Conservation (phyloP, 2,888 invertebrate genomes). For the Subacronicta megacephala region DNA sequence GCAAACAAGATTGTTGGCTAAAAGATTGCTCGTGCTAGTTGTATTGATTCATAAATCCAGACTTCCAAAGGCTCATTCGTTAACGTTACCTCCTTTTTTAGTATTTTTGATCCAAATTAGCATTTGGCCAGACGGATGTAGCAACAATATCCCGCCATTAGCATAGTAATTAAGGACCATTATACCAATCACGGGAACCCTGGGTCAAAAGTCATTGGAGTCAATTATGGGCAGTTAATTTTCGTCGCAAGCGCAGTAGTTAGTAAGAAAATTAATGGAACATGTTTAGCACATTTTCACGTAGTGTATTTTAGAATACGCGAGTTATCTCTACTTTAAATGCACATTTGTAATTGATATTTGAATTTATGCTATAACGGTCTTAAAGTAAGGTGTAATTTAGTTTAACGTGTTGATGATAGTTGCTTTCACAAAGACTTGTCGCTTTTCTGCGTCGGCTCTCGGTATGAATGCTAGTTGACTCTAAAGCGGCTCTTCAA, state of each 20-base stretch:
- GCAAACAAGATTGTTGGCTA: too few relatives aligned
- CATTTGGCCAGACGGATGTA: conserved; percentile 66
- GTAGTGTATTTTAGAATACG: conserved; percentile 11
- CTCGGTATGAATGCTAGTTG: conserved; percentile 1
- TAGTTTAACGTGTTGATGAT: conserved; percentile 3
- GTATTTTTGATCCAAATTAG: conserved; percentile 36
- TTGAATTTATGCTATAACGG: conserved; percentile 7
- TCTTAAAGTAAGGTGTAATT: conserved; percentile 18
- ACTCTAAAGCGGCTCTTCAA: background rate
- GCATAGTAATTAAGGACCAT: conserved; percentile 73
- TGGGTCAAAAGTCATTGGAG: conserved; percentile 71
- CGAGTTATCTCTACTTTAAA: conserved; percentile 8
- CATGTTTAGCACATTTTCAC: conserved; percentile 35
- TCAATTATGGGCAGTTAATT: conserved; percentile 74
- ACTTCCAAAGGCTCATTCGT: background rate
- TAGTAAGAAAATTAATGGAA: conserved; percentile 30
- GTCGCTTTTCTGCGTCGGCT: conserved; percentile 22
- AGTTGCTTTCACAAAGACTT: conserved; percentile 33
- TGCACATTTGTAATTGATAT: background rate
- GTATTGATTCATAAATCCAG: background rate
- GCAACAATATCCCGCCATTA: conserved; percentile 68
- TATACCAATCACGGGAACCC: conserved; percentile 68
- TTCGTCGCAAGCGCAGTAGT: conserved; percentile 48
- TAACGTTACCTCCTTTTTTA: background rate
- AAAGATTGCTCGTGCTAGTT: too few relatives aligned